phyloP scores from a whole-genome alignment of 2,113 vertebrate species.

The Emydocephalus ijimae region DNA sequence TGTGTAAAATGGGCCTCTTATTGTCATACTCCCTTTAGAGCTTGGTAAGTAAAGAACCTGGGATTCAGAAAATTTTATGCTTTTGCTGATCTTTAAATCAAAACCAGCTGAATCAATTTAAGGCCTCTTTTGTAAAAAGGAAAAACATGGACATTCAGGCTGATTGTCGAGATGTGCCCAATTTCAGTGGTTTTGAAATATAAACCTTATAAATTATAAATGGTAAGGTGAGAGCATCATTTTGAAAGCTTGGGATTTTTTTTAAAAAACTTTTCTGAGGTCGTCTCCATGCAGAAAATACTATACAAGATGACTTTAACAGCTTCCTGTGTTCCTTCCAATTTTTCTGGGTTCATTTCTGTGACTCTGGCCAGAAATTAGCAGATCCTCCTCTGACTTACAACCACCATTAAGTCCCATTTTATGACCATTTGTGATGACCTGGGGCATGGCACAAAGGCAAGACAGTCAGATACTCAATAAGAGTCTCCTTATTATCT shows the following conservation, averaged over 20 bases:
- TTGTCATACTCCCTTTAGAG: slow-evolving; percentile 30
- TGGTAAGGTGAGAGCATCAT: neutral
- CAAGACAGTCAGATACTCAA: too few species aligned
- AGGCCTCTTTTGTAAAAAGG: slow-evolving; percentile 53
- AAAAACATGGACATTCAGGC: slow-evolving; percentile 39
- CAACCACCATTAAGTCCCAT: too few species aligned
- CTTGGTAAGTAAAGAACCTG: slow-evolving; percentile 57
- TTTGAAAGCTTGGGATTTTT: neutral
- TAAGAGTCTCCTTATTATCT: too few species aligned
- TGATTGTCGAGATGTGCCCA: slow-evolving; percentile 43
- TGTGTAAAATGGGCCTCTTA: slow-evolving; percentile 35
- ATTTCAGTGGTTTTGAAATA: slow-evolving; percentile 58
- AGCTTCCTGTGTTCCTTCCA: neutral
- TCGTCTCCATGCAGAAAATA: neutral
- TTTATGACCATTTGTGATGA: too few species aligned
- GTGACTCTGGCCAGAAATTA: neutral
- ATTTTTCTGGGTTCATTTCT: neutral
- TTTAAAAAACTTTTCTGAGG: neutral
- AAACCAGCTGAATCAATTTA: slow-evolving; percentile 59
- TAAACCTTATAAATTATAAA: slow-evolving; percentile 26
- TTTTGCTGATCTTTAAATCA: slow-evolving; percentile 64
- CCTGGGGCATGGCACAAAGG: too few species aligned
- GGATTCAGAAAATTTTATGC: slow-evolving; percentile 62
- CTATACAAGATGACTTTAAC: neutral
- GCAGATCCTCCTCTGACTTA: neutral